Evolutionary conservation across 2,888 invertebrate genomes (phyloP), one percentile per base, ranked within the genome.

Genomic region (Opisthograptis luteolata): DNA sequence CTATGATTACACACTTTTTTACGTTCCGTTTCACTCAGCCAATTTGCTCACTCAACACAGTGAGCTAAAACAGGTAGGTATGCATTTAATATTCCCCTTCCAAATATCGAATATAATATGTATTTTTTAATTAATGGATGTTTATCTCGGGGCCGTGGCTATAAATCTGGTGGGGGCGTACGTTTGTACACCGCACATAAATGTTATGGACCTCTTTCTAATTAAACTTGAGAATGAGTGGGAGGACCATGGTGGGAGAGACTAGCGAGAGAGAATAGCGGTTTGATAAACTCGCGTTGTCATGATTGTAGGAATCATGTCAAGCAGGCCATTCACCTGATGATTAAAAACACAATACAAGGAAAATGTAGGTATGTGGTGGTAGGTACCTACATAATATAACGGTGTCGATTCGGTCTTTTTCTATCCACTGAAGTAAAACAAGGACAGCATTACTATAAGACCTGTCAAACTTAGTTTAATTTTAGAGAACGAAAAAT

Each of bases 51-150:
- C 24, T 44, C 49, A 19, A 49, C 48, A 44, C 30, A 17, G 25
- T 44, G 27, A 37, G 24, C 37, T 22, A 43, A 44, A 58, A 58
- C 52, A 47, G 49, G 54, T 49, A 47, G 49, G 54, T 49, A 45
- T 40, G 36, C 39, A 46, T 51, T 48, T 54, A 55, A 51, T 58
- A 58, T 51, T 53, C 48, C 44, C 48, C 52, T 41, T 43, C 53
- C 45, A 48, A 55, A 60, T 60, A 49, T 53, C 43, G 41, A 43
- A 48, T 55, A 50, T 55, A 54, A 55, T 55, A 53, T 55, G 55
- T 60, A 55, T 60, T 89, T 88, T 87, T 89, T 84, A 90, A 90
- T 90, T 88, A 90, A 88, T 88, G 87, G 80, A 84, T 86, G 80
- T 85, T 88, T 90, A 87, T 87, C 87, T 88, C 71, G 68, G 58